Evolutionary conservation across 2,797 vertebrate genomes (phyloP).

Genomic region (Stomatorhinus walkeri): DNA sequence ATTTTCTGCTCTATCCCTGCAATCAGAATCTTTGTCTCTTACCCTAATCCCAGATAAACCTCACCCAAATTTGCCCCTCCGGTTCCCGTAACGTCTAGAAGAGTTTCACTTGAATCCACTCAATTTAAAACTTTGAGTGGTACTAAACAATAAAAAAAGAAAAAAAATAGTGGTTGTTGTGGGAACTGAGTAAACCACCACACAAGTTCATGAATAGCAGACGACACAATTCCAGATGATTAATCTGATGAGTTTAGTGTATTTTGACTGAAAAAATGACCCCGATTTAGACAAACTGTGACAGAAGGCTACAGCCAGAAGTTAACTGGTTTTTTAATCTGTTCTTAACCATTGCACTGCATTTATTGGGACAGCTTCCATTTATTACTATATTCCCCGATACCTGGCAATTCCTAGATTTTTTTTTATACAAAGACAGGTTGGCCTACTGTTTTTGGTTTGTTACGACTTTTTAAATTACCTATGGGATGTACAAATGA

Average conservation of each 20-base stretch:
- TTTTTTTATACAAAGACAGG: constrained; percentile 61
- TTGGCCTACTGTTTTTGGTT: constrained; percentile 57
- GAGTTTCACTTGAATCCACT: not conserved
- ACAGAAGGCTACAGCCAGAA: constrained; percentile 15
- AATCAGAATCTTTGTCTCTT: constrained; percentile 14
- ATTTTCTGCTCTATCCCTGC: constrained; percentile 33
- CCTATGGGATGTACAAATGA: constrained; percentile 68
- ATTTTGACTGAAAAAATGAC: not conserved
- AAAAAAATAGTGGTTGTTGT: not conserved
- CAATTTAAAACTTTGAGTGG: not conserved
- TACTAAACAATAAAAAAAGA: not conserved
- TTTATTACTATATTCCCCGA: constrained; percentile 41
- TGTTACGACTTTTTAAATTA: constrained; percentile 46
- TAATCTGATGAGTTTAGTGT: not conserved
- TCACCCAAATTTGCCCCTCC: not conserved
- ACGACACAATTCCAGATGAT: not conserved
- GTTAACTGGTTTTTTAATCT: constrained; percentile 17
- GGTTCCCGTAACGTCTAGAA: not conserved
- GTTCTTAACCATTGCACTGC: constrained; percentile 40
- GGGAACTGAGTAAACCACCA: not conserved
- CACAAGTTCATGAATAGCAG: not conserved
- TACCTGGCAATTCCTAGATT: constrained; percentile 43
- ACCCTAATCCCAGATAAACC: constrained; percentile 32
- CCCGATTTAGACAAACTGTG: constrained; percentile 9
- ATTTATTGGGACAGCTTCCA: constrained; percentile 38